Percentiles rank a stretch among this genome's conserved stretches.
Conservation (phyloP, 1,140 invertebrate genomes). For the Drosophila pseudoobscura region DNA sequence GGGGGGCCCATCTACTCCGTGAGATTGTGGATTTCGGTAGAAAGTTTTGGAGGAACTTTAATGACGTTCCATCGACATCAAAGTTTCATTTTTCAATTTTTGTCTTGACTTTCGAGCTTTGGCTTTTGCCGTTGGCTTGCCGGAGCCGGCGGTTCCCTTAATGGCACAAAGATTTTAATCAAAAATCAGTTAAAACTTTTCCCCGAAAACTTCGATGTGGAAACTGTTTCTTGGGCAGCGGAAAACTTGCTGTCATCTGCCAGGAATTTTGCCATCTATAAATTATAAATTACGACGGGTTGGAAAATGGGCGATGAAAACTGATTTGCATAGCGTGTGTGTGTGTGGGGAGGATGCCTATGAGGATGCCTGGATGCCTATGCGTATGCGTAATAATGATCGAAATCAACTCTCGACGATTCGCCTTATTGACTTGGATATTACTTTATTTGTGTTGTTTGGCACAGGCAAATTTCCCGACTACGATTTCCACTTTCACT, state of each 20-base stretch:
- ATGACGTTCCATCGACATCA: conserved; percentile 24
- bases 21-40: conserved; percentile 4
- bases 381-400: conserved; percentile 74
- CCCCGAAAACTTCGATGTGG: conserved; percentile 6
- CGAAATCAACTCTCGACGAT: conserved; percentile 49
- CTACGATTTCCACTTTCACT: neutral
- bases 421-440: conserved; percentile 61
- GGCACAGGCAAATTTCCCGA: conserved; percentile 27
- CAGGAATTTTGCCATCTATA: conserved; percentile 35
- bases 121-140: conserved; percentile 7
- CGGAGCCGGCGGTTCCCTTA: conserved; percentile 4
- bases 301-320: conserved; percentile 9
- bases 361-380: too few species aligned
- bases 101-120: too few species aligned
- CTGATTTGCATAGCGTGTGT: conserved; percentile 67
- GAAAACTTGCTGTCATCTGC: conserved; percentile 29
- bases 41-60: conserved; percentile 10
- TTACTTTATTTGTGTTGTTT: conserved; percentile 55
- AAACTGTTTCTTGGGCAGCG: conserved; percentile 42
- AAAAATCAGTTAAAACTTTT: conserved; percentile 68
- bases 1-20: conserved; percentile 28
- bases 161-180: conserved; percentile 62
- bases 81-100: conserved; percentile 39
- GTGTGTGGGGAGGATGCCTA: conserved; percentile 22
- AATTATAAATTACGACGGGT: conserved; percentile 37